Evolutionary conservation across 2,797 vertebrate species (phyloP).

Genomic region (Acrocephalus scirpaceus): DNA sequence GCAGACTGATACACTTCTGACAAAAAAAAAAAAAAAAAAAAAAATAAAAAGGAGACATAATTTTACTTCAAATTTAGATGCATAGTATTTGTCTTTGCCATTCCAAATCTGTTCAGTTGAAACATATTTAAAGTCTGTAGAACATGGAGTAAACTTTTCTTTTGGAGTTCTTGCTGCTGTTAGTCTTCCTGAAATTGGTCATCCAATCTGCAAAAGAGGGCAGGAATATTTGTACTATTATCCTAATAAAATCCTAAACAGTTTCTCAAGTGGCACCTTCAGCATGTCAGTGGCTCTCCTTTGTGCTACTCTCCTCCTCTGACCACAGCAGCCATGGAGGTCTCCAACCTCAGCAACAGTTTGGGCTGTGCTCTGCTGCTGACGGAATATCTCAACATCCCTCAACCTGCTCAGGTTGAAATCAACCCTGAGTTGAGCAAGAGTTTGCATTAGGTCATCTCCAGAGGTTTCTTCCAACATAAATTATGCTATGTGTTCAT

Average conservation of each 20-base stretch:
- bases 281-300: accelerated
- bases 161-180: background rate
- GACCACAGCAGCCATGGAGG: background rate
- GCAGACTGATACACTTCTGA: background rate
- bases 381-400: background rate
- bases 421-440: background rate
- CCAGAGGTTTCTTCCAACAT: background rate
- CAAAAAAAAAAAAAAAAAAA: background rate
- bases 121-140: background rate
- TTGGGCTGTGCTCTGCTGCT: background rate
- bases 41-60: accelerated
- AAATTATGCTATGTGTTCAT: background rate
- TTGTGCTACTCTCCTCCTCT: background rate
- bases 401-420: background rate
- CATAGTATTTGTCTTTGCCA: background rate
- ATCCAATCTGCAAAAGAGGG: background rate
- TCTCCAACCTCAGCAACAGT: background rate
- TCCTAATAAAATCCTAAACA: background rate
- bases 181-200: background rate
- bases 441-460: background rate
- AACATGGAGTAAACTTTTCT: background rate
- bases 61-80: background rate
- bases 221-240: background rate
- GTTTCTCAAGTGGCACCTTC: background rate
- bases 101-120: background rate